Conservation (phyloP, 2,113 vertebrate genomes). For the Egretta garzetta region DNA sequence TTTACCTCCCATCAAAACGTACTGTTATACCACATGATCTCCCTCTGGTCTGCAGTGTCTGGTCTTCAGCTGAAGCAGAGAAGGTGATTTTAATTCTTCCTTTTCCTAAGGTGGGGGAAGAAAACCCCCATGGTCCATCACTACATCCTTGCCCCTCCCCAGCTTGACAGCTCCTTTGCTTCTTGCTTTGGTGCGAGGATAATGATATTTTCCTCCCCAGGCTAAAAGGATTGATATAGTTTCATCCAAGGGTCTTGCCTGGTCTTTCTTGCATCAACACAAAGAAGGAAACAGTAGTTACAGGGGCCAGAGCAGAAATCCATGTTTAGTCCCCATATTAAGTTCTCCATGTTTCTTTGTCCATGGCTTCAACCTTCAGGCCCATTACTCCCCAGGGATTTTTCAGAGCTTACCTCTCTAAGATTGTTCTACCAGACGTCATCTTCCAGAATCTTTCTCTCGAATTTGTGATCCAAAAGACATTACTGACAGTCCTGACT, state of each 20-base stretch:
- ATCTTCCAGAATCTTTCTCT: not conserved
- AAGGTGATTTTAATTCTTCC: not conserved
- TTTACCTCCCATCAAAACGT: not conserved
- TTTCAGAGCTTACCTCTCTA: not conserved
- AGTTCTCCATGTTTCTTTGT: not conserved
- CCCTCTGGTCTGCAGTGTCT: not conserved
- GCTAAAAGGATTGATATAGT: not conserved
- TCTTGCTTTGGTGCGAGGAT: not conserved
- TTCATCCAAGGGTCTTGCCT: not conserved
- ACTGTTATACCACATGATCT: not conserved
- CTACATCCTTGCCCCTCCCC: not conserved
- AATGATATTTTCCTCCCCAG: not conserved
- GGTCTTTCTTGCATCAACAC: not conserved
- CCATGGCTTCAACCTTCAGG: not conserved
- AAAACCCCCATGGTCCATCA: not conserved
- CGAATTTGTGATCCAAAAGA: not conserved
- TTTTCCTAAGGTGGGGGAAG: not conserved
- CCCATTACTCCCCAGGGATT: rapidly evolving
- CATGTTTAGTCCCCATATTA: not conserved
- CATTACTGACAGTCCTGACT: not conserved
- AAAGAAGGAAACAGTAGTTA: not conserved
- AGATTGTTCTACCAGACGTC: not conserved
- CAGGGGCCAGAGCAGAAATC: not conserved
- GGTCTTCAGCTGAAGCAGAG: not conserved
- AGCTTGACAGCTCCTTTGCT: not conserved